Evolutionary conservation across 2,888 invertebrate species (phyloP), one percentile per base, ranked within the genome.

Genomic region (Bellardia bayeri): DNA sequence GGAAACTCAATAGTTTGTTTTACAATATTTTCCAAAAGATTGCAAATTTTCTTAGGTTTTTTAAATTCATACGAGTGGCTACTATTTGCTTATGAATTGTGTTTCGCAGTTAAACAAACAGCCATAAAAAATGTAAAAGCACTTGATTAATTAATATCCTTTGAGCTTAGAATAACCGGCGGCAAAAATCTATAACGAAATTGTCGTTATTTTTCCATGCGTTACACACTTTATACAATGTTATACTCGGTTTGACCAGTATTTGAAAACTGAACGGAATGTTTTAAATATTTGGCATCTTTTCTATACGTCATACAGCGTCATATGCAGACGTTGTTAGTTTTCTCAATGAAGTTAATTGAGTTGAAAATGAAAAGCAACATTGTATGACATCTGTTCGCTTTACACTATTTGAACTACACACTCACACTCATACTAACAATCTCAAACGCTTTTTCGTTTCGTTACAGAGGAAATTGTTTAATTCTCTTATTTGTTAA

Each of bases 321-420:
- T 11, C 68, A 30, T 40, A 33, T 11, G 63, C 78, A 69, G 71
- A 45, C n/a, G 42, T 54, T 40, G 11, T 40, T 58, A 54, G 30
- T 54, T 56, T 75, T 74, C 85, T 85, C 85, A 82, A 87, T 85
- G 63, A 82, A 85, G 75, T 82, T 87, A 87, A 87, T 87, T 87
- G 85, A 71, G 80, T 80, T 85, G 72, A 45, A 56, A 42, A 30
- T 45, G 37, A 13, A 56, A 42, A 14, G 6, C 40, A 23, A 56
- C 69, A 49, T 66, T 56, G 56, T 63, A 37, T 63, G 54, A 71
- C 56, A 85, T 58, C 45, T 23, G 80, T 56, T 68, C 51, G 8
- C 42, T 30, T 61, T 66, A 30, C 71, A 54, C 5, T 8, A 9
- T 63, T 69, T 80, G 13, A 33, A 54, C 16, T 14, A 40, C 9